These are phyloP conservation scores for Pteronotus mesoamericanus DNA, from an alignment of 2,797 vertebrate species.

Conservation along the genomic window DNA sequence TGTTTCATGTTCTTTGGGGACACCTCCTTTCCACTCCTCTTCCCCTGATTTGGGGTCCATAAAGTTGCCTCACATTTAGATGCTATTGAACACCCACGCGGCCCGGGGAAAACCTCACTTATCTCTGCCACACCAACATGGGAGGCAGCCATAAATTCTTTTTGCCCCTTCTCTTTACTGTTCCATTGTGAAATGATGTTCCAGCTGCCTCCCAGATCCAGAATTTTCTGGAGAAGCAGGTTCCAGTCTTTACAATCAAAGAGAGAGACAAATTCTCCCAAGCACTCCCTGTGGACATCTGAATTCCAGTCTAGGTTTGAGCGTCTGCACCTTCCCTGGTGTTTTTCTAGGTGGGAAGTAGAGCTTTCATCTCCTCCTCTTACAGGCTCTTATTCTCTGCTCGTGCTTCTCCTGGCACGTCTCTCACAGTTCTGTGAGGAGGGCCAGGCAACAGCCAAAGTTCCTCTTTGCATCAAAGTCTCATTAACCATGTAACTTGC, in stretches of 20 bases:
- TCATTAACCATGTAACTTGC: background rate
- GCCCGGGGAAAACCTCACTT: background rate
- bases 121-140: fast-evolving
- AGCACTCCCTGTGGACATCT: background rate
- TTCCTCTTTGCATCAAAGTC: background rate
- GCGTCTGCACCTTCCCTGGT: background rate
- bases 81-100: fast-evolving
- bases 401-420: background rate
- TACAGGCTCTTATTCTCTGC: background rate
- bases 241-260: background rate
- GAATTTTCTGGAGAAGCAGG: background rate
- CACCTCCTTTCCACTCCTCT: fast-evolving
- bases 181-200: background rate
- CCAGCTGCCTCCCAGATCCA: background rate
- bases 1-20: background rate
- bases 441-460: background rate
- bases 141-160: background rate
- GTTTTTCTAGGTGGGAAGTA: background rate
- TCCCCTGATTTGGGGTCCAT: background rate
- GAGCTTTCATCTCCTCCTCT: background rate
- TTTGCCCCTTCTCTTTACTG: background rate
- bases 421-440: background rate
- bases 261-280: background rate
- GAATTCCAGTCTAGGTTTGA: background rate
- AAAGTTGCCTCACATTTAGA: background rate